Percentiles rank a stretch among this genome's conserved stretches.
Conservation (phyloP, 2,797 vertebrate species). For the Antrozous pallidus region DNA sequence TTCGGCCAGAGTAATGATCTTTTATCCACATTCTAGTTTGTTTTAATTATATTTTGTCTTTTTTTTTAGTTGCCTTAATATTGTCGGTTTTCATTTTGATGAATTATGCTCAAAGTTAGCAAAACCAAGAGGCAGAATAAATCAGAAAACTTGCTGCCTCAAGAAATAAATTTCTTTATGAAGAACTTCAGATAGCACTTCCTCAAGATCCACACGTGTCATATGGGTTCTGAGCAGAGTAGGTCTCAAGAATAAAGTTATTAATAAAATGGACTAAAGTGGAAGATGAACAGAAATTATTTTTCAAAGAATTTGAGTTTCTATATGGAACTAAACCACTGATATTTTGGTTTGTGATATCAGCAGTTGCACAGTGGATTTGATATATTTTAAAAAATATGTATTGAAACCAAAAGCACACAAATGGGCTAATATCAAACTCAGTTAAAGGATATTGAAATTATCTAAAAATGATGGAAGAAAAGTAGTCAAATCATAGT, state of each 20-base stretch:
- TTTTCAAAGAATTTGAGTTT: background rate
- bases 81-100: background rate
- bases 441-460: background rate
- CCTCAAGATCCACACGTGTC: background rate
- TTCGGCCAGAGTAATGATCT: background rate
- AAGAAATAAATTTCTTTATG: background rate
- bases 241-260: background rate
- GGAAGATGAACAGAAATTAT: conserved; percentile 2
- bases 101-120: background rate
- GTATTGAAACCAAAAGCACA: background rate
- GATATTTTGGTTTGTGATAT: background rate
- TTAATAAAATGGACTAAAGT: background rate
- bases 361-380: background rate
- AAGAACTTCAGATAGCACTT: background rate
- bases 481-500: background rate
- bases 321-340: background rate
- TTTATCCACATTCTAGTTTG: background rate
- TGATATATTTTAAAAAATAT: background rate
- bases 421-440: background rate
- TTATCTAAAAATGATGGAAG: background rate
- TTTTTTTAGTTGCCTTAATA: background rate
- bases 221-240: background rate
- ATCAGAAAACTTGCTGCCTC: background rate
- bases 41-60: conserved; percentile 33
- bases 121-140: background rate